Evolutionary conservation across 2,888 invertebrate species (phyloP), one percentile per base, ranked within the genome.

Genomic region (Eremobia ochroleuca): DNA sequence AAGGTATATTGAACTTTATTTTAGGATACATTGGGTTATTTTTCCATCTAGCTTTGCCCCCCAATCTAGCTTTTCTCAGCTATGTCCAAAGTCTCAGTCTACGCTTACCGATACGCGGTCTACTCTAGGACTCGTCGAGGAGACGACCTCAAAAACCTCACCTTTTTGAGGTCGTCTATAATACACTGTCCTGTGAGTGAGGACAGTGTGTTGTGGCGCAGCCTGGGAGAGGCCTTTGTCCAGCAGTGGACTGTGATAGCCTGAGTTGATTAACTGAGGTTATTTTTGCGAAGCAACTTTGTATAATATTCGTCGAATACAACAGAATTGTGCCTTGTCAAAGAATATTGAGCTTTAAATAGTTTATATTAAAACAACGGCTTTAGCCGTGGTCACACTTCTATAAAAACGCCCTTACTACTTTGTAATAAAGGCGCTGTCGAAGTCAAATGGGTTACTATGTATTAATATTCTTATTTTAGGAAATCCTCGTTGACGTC

Each of bases 401-500:
- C 11, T 11, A 52, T 52, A 49, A 49, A 52, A 52, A 52, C 21
- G 21, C 13, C 3, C 11, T 37, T 70, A 61, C 4, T 25, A 5
- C 40, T 40, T 15, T 28, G 31, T 9, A 18, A 64, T 70, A 64
- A 40, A 67, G 15, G 1, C 4, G 4, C 21, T 52, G 2, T 46
- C 34, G 8, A 61, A 34, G 21, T 11, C 61, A 34, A 34, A 21
- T 62, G 6, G 6, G 6, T 58, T 28, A 15, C 58, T 58, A 58
- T 28, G 15, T 15, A 28, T 15, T 15, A 0, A 4, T 62, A 37
- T 37, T 62, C 34, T 52, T 73, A 82, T 89, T 88, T 2, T 88
- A 97, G 97, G 98, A 98, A 90, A 98, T 99, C 85, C 97, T 99
- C 86, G 98, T 98, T 0, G 98, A 98, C 93, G 99, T 99, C 0